Evolutionary conservation across 2,113 vertebrate species (phyloP), one percentile per base, ranked within the genome.

Genomic region (Grantiella picta): DNA sequence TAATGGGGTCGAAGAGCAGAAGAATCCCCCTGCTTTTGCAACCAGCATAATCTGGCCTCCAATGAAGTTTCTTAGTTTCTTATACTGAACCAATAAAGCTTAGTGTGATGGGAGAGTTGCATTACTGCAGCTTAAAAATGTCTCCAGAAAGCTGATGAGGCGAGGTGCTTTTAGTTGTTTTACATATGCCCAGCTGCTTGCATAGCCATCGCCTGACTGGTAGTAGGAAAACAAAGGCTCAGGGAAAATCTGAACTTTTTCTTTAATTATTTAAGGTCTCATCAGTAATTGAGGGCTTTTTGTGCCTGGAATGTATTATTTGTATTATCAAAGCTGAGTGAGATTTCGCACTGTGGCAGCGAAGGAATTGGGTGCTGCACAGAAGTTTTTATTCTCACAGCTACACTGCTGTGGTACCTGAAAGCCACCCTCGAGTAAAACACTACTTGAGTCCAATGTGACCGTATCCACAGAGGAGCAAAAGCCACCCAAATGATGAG

Each of bases 21-120:
- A 97, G 92, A 97, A 96, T 97, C 97, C 86, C 95, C 97, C 89
- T 4, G 19, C 95, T 90, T 98, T 97, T 96, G 81, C 97, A 63
- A 93, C 81, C 60, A 57, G 44, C 93, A 92, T 99, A 98, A 99
- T 99, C 98, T 98, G 97, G 97, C 98, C 98, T 98, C 98, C 95
- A 98, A 90, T 99, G 97, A 98, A 98, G 97, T 98, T 98, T 98
- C 97, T 98, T 98, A 97, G 98, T 99, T 98, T 98, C 97, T 98
- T 97, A 97, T 96, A 97, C 97, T 97, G 95, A 98, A 96, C 98
- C 97, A 98, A 91, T 98, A 98, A 98, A 97, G 98, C 97, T 98
- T 98, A 98, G 97, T 18, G 72, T 96, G 97, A 98, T 97, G 96
- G 96, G 96, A 95, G 92, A 97, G 87, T 85, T 97, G 94, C 94